Base-by-base conservation (phyloP, 2,888 invertebrate species). In the Coleophora flavipennella region DNA sequence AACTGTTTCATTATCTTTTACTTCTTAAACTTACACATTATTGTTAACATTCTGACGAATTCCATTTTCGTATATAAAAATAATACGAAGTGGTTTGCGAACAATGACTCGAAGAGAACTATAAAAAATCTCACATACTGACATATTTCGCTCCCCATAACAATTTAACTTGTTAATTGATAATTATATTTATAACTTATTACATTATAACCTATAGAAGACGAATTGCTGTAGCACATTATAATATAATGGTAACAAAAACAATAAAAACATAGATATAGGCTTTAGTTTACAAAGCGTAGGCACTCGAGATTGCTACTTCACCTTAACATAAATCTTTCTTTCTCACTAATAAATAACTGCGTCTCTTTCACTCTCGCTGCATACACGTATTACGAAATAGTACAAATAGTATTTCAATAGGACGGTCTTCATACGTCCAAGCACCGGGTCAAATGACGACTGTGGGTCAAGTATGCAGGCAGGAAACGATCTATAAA, bases 231-330 rank as follows among this genome's bases (percentile, higher is more conserved):
- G 80, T 70, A 78, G 79, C 78, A 67, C 74, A 70, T 73, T 55
- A 20, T 20, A 20, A 20, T 20, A 20, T 70, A 70, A 79, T 81
- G 84, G 83, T 81, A 83, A 83, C 81, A 80, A 83, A 83, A 83
- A 81, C 78, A 83, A 78, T 79, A 70, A 71, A 80, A 79, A 77
- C 67, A 66, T 72, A 70, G 57, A 61, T 62, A 72, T 65, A 79
- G 73, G 79, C 80, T 83, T 81, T 75, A 77, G 73, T 83, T 80
- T 81, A 84, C 81, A 83, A 83, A 83, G 84, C 84, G 76, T 83
- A 84, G 84, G 84, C 84, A 84, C 84, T 84, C 84, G 84, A 84
- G 84, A 84, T 84, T 84, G 81, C 84, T 81, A 80, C 75, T 78
- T 79, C 71, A 73, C 60, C 76, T 79, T 71, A 65, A 67, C 55